A percentile compares a stretch with the other conserved stretches of the same genome.
Evolutionary conservation across 2,113 vertebrate species (phyloP).

Genomic region (Lota lota): DNA sequence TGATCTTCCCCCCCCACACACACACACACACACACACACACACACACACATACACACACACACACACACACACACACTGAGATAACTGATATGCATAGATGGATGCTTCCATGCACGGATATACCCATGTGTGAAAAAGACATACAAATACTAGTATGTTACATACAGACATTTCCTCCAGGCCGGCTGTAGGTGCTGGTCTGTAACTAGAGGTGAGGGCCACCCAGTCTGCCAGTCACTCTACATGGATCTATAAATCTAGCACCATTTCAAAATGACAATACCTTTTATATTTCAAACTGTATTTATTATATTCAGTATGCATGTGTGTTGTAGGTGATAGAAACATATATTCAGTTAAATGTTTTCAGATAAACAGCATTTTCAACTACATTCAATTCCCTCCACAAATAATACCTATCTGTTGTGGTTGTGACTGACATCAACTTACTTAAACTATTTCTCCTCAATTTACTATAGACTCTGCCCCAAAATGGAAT

Average conservation of each 20-base stretch:
- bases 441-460: too few relatives aligned
- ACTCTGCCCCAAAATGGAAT: too few relatives aligned
- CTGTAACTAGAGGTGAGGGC: constrained; percentile 42
- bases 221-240: constrained; percentile 45
- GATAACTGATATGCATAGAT: too few relatives aligned
- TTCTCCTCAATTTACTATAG: too few relatives aligned
- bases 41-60: constrained; percentile 25
- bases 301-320: background rate
- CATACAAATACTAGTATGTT: constrained; percentile 9
- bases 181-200: constrained; percentile 30
- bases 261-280: background rate
- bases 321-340: too few relatives aligned
- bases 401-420: too few relatives aligned
- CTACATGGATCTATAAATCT: too few relatives aligned
- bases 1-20: constrained; percentile 59
- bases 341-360: too few relatives aligned
- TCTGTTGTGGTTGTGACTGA: too few relatives aligned
- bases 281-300: background rate
- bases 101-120: too few relatives aligned
- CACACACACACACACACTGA: constrained; percentile 23
- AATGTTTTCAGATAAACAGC: too few relatives aligned
- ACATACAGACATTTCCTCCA: constrained; percentile 1
- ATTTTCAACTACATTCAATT: too few relatives aligned
- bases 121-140: background rate
- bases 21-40: constrained; percentile 25